Evolutionary conservation across 2,113 vertebrate genomes (phyloP).

Genomic region (Zapornia atra): DNA sequence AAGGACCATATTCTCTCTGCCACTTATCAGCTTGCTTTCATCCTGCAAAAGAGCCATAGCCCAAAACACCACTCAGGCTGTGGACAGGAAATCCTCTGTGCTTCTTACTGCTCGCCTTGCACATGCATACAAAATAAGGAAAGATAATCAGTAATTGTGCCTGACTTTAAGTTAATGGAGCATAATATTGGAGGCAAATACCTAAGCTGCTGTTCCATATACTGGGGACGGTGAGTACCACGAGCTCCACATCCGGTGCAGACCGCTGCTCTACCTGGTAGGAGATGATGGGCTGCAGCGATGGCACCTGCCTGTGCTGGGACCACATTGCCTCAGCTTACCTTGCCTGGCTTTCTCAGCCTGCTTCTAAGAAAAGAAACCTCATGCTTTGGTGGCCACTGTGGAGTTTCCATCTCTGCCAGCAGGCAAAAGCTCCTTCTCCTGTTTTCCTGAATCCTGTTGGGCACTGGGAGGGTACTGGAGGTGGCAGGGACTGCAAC

Average conservation of each 20-base stretch:
- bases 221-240: neutral
- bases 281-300: neutral
- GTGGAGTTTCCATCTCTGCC: neutral
- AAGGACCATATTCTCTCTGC: neutral
- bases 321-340: neutral
- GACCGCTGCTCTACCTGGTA: neutral
- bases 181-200: slow-evolving; percentile 32
- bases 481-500: neutral
- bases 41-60: neutral
- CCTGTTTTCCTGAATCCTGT: fast-evolving
- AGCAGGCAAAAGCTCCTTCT: neutral
- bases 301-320: neutral
- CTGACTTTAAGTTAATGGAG: slow-evolving; percentile 65
- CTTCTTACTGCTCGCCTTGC: slow-evolving; percentile 12
- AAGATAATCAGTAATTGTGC: slow-evolving; percentile 55
- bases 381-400: fast-evolving
- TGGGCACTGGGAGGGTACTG: too few species aligned
- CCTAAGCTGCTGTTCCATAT: neutral
- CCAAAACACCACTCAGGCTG: slow-evolving; percentile 11
- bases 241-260: fast-evolving
- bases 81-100: slow-evolving; percentile 5
- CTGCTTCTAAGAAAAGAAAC: neutral
- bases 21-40: slow-evolving; percentile 34
- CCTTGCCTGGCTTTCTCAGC: neutral
- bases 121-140: slow-evolving; percentile 48